Evolutionary conservation across 2,888 invertebrate species (phyloP).

Genomic region (Monochamus alternatus): DNA sequence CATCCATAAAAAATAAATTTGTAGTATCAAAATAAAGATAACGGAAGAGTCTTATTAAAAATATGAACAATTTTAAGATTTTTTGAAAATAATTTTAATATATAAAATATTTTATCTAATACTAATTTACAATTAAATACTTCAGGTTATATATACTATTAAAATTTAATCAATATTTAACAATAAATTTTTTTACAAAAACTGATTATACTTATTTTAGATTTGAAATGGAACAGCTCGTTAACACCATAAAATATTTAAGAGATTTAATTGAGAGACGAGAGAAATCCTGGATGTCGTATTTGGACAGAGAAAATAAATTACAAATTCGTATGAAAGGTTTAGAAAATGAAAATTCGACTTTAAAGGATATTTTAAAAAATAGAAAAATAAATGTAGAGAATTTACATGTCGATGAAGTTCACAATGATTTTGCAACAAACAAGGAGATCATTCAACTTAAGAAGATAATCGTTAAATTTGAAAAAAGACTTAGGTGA

Average conservation of each 20-base stretch:
- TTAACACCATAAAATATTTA: conserved; percentile 60
- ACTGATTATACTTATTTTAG: conserved; percentile 43
- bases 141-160: no score
- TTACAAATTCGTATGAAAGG: conserved; percentile 53
- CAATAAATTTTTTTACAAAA: no score
- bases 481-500: conserved; percentile 58
- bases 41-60: no score
- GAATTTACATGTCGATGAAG: conserved; percentile 37
- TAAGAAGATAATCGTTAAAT: conserved; percentile 63
- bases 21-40: no score
- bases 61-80: no score
- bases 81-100: no score
- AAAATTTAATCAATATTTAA: no score
- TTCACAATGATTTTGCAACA: conserved; percentile 31
- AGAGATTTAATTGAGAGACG: conserved; percentile 60
- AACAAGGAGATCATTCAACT: conserved; percentile 55
- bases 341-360: conserved; percentile 57
- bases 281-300: conserved; percentile 58
- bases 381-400: conserved; percentile 38
- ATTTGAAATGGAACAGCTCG: conserved; percentile 57
- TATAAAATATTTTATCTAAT: no score
- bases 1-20: no score
- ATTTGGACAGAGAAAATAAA: conserved; percentile 56
- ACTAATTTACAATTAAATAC: no score
- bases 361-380: conserved; percentile 49